Conservation (phyloP, 1,140 invertebrate genomes). For the Aphidius gifuensis region DNA sequence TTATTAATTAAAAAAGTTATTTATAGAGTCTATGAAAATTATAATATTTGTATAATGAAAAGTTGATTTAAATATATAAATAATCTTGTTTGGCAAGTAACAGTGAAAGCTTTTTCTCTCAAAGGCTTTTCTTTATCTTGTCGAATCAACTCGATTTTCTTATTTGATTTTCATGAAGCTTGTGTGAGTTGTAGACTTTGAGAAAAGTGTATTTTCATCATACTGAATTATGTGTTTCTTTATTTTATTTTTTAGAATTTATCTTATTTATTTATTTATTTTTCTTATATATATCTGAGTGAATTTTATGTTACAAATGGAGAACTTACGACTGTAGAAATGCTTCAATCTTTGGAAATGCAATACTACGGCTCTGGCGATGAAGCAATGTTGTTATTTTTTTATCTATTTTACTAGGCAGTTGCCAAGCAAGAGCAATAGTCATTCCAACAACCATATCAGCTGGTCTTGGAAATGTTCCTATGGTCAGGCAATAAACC, state of each 20-base stretch:
- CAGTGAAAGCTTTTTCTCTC: too few relatives aligned
- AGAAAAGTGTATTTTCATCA: too few relatives aligned
- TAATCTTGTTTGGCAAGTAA: too few relatives aligned
- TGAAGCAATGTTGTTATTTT: slow-evolving; percentile 44
- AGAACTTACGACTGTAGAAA: slow-evolving; percentile 51
- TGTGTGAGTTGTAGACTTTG: too few relatives aligned
- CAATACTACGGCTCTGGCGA: slow-evolving; percentile 42
- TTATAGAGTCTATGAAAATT: too few relatives aligned
- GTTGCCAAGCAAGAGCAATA: slow-evolving; percentile 52
- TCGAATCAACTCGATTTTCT: too few relatives aligned
- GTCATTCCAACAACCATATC: slow-evolving; percentile 52
- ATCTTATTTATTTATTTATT: neutral
- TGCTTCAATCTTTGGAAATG: slow-evolving; percentile 53
- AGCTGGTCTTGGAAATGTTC: slow-evolving; percentile 41
- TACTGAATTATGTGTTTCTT: too few relatives aligned
- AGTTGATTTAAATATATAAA: too few relatives aligned
- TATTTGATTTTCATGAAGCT: too few relatives aligned
- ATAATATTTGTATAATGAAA: neutral
- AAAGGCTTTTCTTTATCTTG: too few relatives aligned
- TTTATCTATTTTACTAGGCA: slow-evolving; percentile 47
- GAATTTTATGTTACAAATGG: neutral
- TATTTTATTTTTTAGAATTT: neutral
- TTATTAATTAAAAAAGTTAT: neutral
- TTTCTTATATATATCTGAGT: too few relatives aligned
- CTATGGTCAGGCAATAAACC: slow-evolving; percentile 52